Evolutionary conservation across 2,797 vertebrate genomes (phyloP).

Genomic region (Melanotaenia pygmaea): DNA sequence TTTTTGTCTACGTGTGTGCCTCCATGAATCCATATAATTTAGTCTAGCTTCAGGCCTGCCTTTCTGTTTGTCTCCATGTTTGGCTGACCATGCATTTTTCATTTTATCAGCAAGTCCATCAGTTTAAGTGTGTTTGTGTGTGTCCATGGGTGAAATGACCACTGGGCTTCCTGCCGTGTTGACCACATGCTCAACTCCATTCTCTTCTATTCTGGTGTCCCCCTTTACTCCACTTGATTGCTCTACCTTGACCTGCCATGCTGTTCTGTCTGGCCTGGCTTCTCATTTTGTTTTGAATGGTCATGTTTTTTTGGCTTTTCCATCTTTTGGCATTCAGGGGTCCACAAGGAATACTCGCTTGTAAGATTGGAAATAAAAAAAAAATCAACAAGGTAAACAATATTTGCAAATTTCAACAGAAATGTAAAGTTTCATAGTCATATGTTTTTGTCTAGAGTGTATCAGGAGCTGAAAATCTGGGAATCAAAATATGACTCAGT

Average conservation of each 20-base stretch:
- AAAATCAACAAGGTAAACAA: slow-evolving; percentile 11
- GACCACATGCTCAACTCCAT: slow-evolving; percentile 65
- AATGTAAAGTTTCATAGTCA: background rate
- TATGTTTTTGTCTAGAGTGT: background rate
- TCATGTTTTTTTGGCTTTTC: slow-evolving; percentile 44
- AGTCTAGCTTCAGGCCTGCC: slow-evolving; percentile 46
- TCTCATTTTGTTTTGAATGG: slow-evolving; percentile 49
- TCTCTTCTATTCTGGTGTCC: slow-evolving; percentile 35
- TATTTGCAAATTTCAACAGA: background rate
- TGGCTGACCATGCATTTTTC: slow-evolving; percentile 65
- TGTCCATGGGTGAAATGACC: slow-evolving; percentile 78
- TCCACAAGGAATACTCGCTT: slow-evolving; percentile 37
- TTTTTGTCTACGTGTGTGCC: background rate
- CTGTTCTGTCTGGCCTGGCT: slow-evolving; percentile 54
- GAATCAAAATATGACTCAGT: no score
- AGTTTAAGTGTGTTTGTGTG: slow-evolving; percentile 60
- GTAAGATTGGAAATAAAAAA: slow-evolving; percentile 22
- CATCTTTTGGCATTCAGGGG: slow-evolving; percentile 6
- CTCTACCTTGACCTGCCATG: slow-evolving; percentile 74
- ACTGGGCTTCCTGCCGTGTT: slow-evolving; percentile 65
- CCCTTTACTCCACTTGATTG: slow-evolving; percentile 55
- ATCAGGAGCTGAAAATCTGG: background rate
- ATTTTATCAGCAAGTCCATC: slow-evolving; percentile 59
- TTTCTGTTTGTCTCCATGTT: slow-evolving; percentile 66
- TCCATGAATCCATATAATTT: slow-evolving; percentile 40